A percentile compares a stretch with the other conserved stretches of the same genome.
Conservation (phyloP, 1,140 invertebrate genomes). For the Drosophila subpulchrella region DNA sequence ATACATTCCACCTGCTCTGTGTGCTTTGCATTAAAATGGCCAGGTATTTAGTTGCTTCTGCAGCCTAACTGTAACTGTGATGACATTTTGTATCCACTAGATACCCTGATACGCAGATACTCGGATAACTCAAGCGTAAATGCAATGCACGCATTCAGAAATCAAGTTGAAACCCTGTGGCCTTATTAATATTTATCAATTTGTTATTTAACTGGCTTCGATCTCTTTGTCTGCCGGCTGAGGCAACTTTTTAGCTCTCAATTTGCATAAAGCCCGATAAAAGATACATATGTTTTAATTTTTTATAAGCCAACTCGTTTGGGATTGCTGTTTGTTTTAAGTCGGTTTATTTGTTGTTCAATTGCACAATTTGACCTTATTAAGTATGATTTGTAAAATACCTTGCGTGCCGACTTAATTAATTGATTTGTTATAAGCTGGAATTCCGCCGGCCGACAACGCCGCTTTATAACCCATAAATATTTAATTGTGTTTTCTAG, state of each 20-base stretch:
- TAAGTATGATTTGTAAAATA: slow-evolving; percentile 58
- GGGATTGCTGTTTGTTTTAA: slow-evolving; percentile 15
- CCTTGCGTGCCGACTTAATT: slow-evolving; percentile 58
- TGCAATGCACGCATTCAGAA: slow-evolving; percentile 43
- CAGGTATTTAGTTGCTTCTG: slow-evolving; percentile 29
- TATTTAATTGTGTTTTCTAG: slow-evolving; percentile 47
- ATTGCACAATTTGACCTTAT: slow-evolving; percentile 71
- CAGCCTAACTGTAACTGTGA: slow-evolving; percentile 48
- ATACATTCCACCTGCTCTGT: slow-evolving; percentile 53
- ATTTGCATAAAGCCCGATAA: slow-evolving; percentile 46
- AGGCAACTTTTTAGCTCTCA: slow-evolving; percentile 37
- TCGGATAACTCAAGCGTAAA: slow-evolving; percentile 29
- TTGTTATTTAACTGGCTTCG: slow-evolving; percentile 77
- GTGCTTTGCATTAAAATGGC: slow-evolving; percentile 61
- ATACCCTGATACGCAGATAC: slow-evolving; percentile 27
- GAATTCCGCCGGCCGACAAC: slow-evolving; percentile 42
- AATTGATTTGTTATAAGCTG: slow-evolving; percentile 56
- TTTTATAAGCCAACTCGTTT: slow-evolving; percentile 41
- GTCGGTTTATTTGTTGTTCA: slow-evolving; percentile 18
- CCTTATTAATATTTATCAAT: slow-evolving; percentile 79
- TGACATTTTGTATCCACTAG: slow-evolving; percentile 54
- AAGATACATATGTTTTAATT: slow-evolving; percentile 21
- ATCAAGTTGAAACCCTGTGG: slow-evolving; percentile 20
- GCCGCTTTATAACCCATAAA: slow-evolving; percentile 40
- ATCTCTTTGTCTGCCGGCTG: slow-evolving; percentile 54